Evolutionary conservation across 1,140 invertebrate genomes (phyloP).

Genomic region (Drosophila simulans): DNA sequence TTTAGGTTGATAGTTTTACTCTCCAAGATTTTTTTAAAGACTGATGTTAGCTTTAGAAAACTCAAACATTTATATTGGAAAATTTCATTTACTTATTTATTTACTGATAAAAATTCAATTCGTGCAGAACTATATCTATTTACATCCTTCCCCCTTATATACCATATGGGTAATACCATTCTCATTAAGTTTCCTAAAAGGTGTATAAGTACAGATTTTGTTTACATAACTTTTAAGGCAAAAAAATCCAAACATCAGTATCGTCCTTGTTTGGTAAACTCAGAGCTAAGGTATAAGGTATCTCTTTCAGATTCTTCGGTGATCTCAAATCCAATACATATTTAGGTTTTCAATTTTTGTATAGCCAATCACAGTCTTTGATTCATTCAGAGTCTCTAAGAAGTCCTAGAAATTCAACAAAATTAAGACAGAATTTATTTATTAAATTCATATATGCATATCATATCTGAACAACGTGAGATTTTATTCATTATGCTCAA

Average conservation of each 20-base stretch:
- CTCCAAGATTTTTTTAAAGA: background rate
- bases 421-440: too few species aligned
- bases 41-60: background rate
- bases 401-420: too few species aligned
- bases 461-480: too few species aligned
- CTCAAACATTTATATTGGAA: background rate
- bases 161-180: conserved; percentile 10
- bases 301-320: conserved; percentile 1
- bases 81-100: conserved; percentile 7
- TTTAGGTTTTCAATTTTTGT: background rate
- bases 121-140: background rate
- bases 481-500: too few species aligned
- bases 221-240: conserved; percentile 8
- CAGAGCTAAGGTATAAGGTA: background rate
- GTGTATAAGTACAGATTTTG: background rate
- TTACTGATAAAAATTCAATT: background rate
- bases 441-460: too few species aligned
- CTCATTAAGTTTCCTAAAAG: background rate
- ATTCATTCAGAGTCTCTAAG: too few species aligned
- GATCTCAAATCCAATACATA: conserved; percentile 6
- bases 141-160: conserved; percentile 6
- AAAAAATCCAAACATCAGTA: background rate
- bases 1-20: too few species aligned
- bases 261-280: background rate
- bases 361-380: too few species aligned